Conservation (phyloP, 2,888 invertebrate species). For the Cephalotes varians region DNA sequence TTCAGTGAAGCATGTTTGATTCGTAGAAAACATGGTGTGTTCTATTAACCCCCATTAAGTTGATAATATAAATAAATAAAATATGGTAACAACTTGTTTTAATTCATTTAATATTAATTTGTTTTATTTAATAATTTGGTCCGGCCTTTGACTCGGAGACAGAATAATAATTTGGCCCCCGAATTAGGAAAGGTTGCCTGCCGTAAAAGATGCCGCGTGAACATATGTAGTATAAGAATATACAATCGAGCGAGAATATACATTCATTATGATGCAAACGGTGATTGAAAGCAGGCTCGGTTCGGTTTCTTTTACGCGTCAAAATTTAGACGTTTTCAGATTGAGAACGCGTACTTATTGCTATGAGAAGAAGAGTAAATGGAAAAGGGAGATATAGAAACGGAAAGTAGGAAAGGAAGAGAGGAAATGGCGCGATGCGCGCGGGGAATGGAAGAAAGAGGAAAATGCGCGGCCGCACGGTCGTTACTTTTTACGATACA, state of each 20-base stretch:
- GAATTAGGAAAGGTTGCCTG: no score
- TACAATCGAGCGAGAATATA: neutral
- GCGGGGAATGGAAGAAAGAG: neutral
- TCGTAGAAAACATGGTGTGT: no score
- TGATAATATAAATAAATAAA: no score
- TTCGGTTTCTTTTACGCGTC: neutral
- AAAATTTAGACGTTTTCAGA: neutral
- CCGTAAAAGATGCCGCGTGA: neutral
- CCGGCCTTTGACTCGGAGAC: no score
- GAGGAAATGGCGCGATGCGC: neutral
- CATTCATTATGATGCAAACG: neutral
- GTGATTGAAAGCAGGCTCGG: neutral
- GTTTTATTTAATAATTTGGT: no score
- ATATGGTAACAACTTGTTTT: no score
- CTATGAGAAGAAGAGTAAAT: neutral
- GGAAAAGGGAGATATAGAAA: neutral
- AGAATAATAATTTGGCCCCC: no score
- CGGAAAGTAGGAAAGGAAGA: neutral
- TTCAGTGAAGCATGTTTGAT: no score
- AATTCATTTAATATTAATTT: no score
- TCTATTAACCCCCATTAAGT: no score
- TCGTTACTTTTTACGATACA: conserved; percentile 80
- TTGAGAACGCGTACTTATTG: neutral
- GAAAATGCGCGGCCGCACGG: conserved; percentile 51
- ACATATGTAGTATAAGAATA: no score